Evolutionary conservation across 2,113 vertebrate species (phyloP), one percentile per base, ranked within the genome.

Genomic region (Phalacrocorax aristotelis): DNA sequence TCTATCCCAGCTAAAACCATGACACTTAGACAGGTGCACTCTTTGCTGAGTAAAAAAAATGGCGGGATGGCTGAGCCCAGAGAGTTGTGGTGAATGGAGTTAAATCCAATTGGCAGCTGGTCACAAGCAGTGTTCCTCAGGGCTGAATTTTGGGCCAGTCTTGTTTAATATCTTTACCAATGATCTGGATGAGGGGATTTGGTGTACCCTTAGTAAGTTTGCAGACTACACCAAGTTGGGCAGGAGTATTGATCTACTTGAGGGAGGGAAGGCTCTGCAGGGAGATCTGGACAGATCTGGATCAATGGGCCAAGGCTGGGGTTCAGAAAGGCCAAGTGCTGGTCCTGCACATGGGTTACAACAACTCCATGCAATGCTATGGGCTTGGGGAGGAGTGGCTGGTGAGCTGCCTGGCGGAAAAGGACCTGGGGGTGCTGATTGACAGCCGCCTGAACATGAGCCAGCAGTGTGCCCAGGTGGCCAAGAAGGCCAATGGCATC

Each of bases 361-460:
- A 4, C 46, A 60, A 9, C 27, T 6, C 19, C 5, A 2, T 44
- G 22, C 2, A 21, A 7, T 1, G 1, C 29, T 78, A 6, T 15
- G 68, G 54, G 15, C 11, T 51, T 66, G 13, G 10, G 46, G 55
- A 57, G 13, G 30, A 57, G 30, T 34, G 55, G 55, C 19, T 57
- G 19, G 55, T 34, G 13, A 57, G 19, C 12, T 57, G 19, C 19
- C 55, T 4, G 5, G 30, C 3, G 2, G 57, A 23, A 60, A n/a
- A 60, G 32, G 57, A 60, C 21, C 20, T 60, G 57, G 9, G 4
- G 34, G 13, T 60, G 4, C 2, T 60, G 34, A 20, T n/a, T 0
- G 34, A 60, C 57, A 60, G 34, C 20, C 2, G 9, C 20, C 57
- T 60, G 20, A n/a, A 58, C 3, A 10, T n/a, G 57, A 60, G 34